A percentile compares a stretch with the other conserved stretches of the same genome.
phyloP scores from a whole-genome alignment of 2,888 invertebrate genomes.

The Drosophila yooni region DNA sequence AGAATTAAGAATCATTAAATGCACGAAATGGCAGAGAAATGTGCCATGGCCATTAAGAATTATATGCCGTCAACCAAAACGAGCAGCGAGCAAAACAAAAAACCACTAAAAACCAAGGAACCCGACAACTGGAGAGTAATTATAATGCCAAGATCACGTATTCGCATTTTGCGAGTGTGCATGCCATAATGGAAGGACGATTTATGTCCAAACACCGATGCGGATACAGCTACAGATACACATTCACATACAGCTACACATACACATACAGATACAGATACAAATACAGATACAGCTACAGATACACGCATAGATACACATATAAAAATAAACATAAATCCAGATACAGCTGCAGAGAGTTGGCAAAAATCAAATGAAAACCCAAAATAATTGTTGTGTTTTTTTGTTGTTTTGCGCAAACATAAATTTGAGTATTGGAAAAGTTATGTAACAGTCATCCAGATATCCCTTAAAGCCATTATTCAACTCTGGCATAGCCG shows the following conservation, averaged over 20 bases:
- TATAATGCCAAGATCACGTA: conserved; percentile 77
- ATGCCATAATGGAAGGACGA: conserved; percentile 77
- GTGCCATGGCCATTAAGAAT: conserved; percentile 79
- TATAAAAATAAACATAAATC: background rate
- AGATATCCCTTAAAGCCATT: background rate
- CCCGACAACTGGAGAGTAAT: conserved; percentile 60
- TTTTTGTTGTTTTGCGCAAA: conserved; percentile 24
- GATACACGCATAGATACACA: background rate
- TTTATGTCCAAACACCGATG: conserved; percentile 53
- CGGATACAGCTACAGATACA: conserved; percentile 7
- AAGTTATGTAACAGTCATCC: background rate
- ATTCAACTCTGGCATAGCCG: rapidly evolving
- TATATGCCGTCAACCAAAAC: conserved; percentile 44
- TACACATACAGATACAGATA: no score
- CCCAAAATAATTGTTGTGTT: conserved; percentile 15
- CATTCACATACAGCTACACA: no score
- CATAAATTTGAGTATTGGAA: conserved; percentile 40
- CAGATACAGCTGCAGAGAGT: background rate
- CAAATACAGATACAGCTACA: conserved; percentile 4
- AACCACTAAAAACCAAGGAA: conserved; percentile 15
- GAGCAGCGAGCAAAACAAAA: conserved; percentile 1
- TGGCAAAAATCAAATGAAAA: conserved; percentile 32
- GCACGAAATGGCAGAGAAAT: conserved; percentile 80
- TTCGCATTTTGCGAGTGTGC: conserved; percentile 75
- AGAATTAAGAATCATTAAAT: conserved; percentile 72